A percentile compares a stretch with the other conserved stretches of the same genome.
phyloP scores from a whole-genome alignment of 1,140 invertebrate genomes.

The Atta cephalotes region DNA sequence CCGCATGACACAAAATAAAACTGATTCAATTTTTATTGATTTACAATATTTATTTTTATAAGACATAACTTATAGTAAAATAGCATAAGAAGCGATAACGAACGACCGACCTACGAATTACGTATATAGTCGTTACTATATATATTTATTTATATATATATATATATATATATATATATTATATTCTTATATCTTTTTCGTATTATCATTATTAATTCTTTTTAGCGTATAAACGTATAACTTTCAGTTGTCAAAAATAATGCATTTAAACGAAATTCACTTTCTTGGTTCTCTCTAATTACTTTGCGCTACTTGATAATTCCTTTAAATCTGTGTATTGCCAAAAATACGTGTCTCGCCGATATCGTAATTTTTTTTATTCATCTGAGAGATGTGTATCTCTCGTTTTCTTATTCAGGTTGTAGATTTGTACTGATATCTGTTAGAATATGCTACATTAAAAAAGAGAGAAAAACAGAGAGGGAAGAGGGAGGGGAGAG shows the following conservation, averaged over 20 bases:
- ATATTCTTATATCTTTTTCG: conserved; percentile 32
- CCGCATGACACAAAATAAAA: conserved; percentile 43
- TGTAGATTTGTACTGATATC: conserved; percentile 86
- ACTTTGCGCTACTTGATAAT: conserved; percentile 74
- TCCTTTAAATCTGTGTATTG: conserved; percentile 81
- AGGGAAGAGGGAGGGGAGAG: neutral
- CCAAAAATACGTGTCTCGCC: conserved; percentile 82
- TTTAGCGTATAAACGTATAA: conserved; percentile 77
- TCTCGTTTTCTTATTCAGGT: conserved; percentile 78
- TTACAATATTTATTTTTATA: conserved; percentile 83
- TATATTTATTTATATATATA: neutral
- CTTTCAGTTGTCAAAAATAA: conserved; percentile 84
- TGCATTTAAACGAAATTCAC: conserved; percentile 82
- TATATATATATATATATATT: neutral
- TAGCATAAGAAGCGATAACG: conserved; percentile 84
- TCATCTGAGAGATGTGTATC: conserved; percentile 70
- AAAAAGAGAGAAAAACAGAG: neutral
- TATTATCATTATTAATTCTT: conserved; percentile 53
- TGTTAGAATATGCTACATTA: conserved; percentile 80
- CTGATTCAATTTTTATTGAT: conserved; percentile 82
- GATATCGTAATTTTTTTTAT: conserved; percentile 74
- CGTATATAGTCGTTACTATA: conserved; percentile 78
- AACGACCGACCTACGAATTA: conserved; percentile 84
- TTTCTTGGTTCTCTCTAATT: conserved; percentile 76
- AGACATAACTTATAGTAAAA: conserved; percentile 79